These are phyloP conservation scores for Lacerta bilineata DNA, from an alignment of 2,797 vertebrate species.

Conservation along the genomic window DNA sequence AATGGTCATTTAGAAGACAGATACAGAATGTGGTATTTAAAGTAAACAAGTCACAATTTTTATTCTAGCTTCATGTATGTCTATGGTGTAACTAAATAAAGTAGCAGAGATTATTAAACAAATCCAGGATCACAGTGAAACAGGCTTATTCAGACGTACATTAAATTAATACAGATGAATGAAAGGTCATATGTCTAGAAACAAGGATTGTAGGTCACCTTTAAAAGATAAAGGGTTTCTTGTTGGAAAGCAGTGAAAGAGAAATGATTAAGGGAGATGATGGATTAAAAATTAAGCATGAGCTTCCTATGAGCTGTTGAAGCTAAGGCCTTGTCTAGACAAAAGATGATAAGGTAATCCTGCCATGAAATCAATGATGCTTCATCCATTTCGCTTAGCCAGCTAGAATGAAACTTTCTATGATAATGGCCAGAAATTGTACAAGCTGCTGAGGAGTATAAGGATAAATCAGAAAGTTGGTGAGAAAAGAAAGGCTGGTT, in stretches of 20 bases:
- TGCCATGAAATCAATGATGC: background rate
- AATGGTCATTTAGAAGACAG: background rate
- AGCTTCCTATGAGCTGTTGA: background rate
- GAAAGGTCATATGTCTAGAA: background rate
- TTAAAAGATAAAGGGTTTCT: background rate
- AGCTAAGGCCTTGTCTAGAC: constrained; percentile 15
- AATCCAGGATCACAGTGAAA: accelerated
- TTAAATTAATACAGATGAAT: background rate
- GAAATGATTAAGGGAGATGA: background rate
- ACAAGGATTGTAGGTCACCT: background rate
- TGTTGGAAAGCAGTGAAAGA: background rate
- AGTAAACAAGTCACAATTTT: background rate
- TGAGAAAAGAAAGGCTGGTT: background rate
- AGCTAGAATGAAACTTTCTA: background rate
- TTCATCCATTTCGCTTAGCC: background rate
- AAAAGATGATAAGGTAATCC: background rate
- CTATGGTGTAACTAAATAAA: background rate
- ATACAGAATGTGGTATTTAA: constrained; percentile 1
- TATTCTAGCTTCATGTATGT: background rate
- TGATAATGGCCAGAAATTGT: background rate
- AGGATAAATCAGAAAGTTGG: background rate
- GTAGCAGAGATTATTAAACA: background rate
- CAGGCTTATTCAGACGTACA: background rate
- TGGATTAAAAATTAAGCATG: background rate
- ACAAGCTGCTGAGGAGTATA: background rate